These are phyloP conservation scores for Sepioteuthis lessoniana DNA, from an alignment of 2,888 invertebrate species.

Conservation along the genomic window DNA sequence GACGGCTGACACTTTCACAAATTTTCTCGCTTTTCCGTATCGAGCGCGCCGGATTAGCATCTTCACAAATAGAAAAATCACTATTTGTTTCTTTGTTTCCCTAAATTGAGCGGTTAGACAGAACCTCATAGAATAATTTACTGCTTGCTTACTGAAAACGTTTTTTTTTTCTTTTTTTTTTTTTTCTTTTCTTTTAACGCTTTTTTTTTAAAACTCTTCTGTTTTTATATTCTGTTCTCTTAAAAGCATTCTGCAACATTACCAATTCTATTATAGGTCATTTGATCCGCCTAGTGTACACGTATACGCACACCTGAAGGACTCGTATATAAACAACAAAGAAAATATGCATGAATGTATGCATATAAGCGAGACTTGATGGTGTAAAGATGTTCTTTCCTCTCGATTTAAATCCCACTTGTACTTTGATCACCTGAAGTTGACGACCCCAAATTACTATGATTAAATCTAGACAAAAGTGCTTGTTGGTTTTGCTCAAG, in stretches of 20 bases:
- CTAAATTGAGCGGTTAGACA: not conserved
- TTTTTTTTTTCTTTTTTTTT: not conserved
- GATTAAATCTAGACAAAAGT: not conserved
- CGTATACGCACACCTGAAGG: not conserved
- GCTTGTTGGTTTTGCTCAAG: accelerated
- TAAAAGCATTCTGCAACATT: not conserved
- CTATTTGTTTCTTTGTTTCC: not conserved
- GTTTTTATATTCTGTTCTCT: not conserved
- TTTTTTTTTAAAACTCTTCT: not conserved
- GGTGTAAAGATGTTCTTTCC: not conserved
- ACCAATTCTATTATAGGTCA: not conserved
- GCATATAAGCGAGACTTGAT: too few species aligned
- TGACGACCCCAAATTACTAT: not conserved
- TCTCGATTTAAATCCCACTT: not conserved
- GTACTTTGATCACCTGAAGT: not conserved
- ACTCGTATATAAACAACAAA: not conserved
- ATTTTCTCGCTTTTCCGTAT: not conserved
- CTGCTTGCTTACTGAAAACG: not conserved
- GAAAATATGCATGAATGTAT: too few species aligned
- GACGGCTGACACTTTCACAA: not conserved
- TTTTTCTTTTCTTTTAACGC: not conserved
- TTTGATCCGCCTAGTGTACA: not conserved
- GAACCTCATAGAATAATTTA: constrained; percentile 24
- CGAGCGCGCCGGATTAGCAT: not conserved
- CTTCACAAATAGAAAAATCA: not conserved